These are phyloP conservation scores for Lytechinus variegatus DNA, from an alignment of 35 echinoderm and acorn worm genomes.

Conservation along the genomic window DNA sequence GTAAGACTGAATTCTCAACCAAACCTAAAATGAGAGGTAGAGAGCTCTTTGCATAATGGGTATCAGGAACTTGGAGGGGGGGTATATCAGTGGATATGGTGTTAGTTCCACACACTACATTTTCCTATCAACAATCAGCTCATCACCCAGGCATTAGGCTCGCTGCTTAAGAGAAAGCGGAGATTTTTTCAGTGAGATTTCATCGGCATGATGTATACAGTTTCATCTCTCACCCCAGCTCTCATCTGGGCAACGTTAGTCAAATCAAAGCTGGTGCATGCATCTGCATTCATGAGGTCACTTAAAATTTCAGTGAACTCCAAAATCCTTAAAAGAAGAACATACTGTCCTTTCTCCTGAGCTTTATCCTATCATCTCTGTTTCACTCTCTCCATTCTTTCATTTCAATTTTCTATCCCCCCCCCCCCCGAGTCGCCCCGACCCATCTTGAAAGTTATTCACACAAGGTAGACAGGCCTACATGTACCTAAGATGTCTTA, in stretches of 20 bases:
- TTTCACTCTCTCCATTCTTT: neutral
- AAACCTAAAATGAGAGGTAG: neutral
- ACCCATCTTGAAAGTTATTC: neutral
- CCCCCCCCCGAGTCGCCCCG: neutral
- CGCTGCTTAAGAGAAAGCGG: neutral
- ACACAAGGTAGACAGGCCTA: neutral
- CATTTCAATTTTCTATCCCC: neutral
- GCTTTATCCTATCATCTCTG: neutral
- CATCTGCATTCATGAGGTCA: conserved; percentile 51
- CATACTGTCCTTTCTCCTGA: neutral
- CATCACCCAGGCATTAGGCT: conserved; percentile 36
- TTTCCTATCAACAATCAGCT: conserved; percentile 32
- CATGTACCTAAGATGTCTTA: no score
- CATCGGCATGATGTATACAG: conserved; percentile 30
- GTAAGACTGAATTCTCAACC: conserved; percentile 47
- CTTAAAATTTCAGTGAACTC: conserved; percentile 20
- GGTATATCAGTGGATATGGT: neutral
- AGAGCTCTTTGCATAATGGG: conserved; percentile 44
- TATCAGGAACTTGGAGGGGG: neutral
- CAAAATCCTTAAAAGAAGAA: neutral
- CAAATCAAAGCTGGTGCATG: conserved; percentile 32
- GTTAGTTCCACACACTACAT: conserved; percentile 36
- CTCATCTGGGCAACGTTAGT: conserved; percentile 26
- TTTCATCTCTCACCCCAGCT: conserved; percentile 20
- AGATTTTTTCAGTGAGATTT: conserved; percentile 37